phyloP scores from a whole-genome alignment of 2,888 invertebrate genomes.

The Drosophila affinis region DNA sequence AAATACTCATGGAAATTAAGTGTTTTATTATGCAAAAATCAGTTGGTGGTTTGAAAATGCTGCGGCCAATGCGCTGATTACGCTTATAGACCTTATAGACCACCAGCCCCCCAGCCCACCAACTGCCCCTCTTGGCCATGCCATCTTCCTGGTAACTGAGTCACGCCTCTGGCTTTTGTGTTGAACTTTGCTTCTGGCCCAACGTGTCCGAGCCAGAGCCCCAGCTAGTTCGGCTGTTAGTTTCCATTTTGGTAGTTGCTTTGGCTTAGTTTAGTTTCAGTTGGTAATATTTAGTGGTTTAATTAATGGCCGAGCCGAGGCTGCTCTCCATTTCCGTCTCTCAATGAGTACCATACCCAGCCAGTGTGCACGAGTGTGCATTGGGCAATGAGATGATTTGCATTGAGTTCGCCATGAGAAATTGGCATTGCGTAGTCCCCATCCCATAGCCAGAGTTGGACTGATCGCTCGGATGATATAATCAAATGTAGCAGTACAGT shows the following conservation, averaged over 20 bases:
- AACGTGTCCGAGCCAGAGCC: background rate
- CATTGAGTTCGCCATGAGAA: conserved; percentile 60
- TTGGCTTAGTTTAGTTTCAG: conserved; percentile 42
- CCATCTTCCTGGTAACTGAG: conserved; percentile 38
- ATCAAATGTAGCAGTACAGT: background rate
- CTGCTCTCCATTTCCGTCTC: conserved; percentile 45
- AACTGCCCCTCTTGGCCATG: background rate
- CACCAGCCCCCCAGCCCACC: background rate
- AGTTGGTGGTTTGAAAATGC: conserved; percentile 47
- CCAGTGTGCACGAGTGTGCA: conserved; percentile 2
- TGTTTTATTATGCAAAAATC: conserved; percentile 82
- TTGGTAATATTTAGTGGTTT: conserved; percentile 70
- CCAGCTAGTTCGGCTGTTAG: conserved; percentile 6
- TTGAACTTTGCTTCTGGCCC: conserved; percentile 61
- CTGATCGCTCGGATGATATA: conserved; percentile 18
- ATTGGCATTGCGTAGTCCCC: conserved; percentile 40
- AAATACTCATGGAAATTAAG: conserved; percentile 80
- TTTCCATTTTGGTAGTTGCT: conserved; percentile 23
- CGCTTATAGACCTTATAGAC: conserved; percentile 20
- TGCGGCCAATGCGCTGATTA: conserved; percentile 51
- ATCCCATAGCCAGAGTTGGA: too few relatives aligned
- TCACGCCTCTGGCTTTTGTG: conserved; percentile 63
- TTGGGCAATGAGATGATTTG: conserved; percentile 63
- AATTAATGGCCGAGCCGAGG: conserved; percentile 56
- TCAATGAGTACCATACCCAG: background rate